Conservation (phyloP, 2,797 vertebrate genomes). For the Pangasius larnaudii region DNA sequence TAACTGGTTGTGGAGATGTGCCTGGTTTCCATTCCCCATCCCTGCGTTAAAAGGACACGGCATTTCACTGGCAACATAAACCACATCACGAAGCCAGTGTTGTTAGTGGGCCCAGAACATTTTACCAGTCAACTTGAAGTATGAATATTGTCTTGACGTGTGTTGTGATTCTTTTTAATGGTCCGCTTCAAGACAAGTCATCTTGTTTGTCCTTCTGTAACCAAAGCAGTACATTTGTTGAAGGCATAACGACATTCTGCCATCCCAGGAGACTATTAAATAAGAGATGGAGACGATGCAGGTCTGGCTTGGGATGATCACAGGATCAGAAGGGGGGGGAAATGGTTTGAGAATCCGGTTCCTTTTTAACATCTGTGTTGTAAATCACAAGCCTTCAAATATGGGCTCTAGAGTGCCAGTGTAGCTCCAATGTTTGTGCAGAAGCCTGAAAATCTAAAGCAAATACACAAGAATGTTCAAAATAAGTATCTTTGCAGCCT, state of each 20-base stretch:
- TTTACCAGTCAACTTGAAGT: neutral
- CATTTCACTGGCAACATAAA: conserved; percentile 33
- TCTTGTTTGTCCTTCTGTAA: conserved; percentile 17
- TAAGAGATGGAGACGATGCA: conserved; percentile 10
- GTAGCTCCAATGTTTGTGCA: neutral
- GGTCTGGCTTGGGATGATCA: conserved; percentile 13
- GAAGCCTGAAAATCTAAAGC: neutral
- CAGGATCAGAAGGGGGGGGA: neutral
- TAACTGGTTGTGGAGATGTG: conserved; percentile 44
- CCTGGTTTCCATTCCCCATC: conserved; percentile 60
- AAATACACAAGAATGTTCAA: neutral
- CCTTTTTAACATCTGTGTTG: neutral
- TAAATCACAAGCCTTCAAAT: neutral
- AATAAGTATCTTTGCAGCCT: neutral
- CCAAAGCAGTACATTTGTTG: neutral
- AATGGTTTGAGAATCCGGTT: neutral
- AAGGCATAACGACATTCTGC: neutral
- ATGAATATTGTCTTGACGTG: conserved; percentile 20
- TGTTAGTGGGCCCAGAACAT: neutral
- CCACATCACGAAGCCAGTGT: neutral
- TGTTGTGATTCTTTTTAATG: conserved; percentile 31
- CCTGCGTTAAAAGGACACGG: conserved; percentile 21
- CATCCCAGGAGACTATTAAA: conserved; percentile 16
- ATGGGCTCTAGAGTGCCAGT: neutral
- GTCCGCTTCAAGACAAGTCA: neutral